phyloP scores from a whole-genome alignment of 2,888 invertebrate genomes.

The Drosophila birchii region DNA sequence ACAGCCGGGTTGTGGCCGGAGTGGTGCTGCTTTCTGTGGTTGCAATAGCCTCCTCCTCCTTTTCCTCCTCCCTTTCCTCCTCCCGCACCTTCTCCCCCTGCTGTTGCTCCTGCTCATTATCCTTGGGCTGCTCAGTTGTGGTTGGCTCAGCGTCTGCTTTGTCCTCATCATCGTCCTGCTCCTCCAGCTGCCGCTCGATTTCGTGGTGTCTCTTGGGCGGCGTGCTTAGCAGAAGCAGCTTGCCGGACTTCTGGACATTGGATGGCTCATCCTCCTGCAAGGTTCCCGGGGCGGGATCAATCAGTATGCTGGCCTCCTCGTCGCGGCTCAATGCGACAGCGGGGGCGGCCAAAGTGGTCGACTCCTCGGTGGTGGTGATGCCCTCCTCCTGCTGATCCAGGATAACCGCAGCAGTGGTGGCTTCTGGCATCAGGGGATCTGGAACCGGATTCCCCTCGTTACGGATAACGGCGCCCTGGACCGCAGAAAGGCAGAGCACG shows the following conservation, averaged over 20 bases:
- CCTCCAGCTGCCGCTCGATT: constrained; percentile 73
- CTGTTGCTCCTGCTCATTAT: constrained; percentile 12
- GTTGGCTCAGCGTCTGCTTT: constrained; percentile 46
- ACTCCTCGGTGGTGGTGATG: constrained; percentile 40
- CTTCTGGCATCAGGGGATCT: constrained; percentile 23
- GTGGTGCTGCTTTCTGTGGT: constrained; percentile 49
- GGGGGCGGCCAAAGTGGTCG: constrained; percentile 23
- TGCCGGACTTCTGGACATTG: constrained; percentile 59
- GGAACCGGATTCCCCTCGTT: constrained; percentile 40
- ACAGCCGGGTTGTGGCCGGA: constrained; percentile 59
- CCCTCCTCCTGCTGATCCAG: constrained; percentile 11
- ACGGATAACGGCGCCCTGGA: constrained; percentile 58
- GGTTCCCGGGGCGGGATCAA: constrained; percentile 65
- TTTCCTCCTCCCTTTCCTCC: constrained; percentile 14
- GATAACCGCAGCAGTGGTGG: constrained; percentile 37
- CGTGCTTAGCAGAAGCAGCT: constrained; percentile 76
- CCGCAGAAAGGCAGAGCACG: constrained; percentile 44
- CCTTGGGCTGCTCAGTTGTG: constrained; percentile 44
- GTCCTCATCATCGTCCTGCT: constrained; percentile 66
- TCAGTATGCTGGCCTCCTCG: constrained; percentile 61
- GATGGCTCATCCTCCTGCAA: constrained; percentile 28
- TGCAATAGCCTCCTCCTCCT: constrained; percentile 21
- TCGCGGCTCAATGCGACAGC: constrained; percentile 54
- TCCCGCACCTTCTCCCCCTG: constrained; percentile 9
- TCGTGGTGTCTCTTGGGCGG: constrained; percentile 71